A percentile compares a stretch with the other conserved stretches of the same genome.
Evolutionary conservation across 2,113 vertebrate species (phyloP).

Genomic region (Amazona guildingii): DNA sequence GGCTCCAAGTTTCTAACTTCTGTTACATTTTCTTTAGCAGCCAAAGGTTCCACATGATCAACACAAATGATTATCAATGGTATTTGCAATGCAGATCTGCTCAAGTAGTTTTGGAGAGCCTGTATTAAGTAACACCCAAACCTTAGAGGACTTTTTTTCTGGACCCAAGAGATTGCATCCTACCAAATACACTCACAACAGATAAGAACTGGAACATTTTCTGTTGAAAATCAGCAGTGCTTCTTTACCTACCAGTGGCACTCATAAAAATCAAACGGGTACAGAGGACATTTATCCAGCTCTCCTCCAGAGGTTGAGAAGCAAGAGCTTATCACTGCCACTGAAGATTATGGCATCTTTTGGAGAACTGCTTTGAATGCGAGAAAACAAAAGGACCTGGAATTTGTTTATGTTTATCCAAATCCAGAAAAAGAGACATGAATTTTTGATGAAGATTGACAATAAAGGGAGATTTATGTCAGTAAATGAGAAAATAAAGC

Average conservation of each 20-base stretch:
- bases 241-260: not conserved
- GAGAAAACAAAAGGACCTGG: not conserved
- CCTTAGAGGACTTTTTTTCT: not conserved
- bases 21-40: not conserved
- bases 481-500: not conserved
- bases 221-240: not conserved
- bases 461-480: not conserved
- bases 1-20: not conserved
- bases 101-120: not conserved
- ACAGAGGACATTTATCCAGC: not conserved
- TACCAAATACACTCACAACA: not conserved
- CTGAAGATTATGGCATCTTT: not conserved
- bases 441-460: not conserved
- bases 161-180: not conserved
- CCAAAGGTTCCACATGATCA: not conserved
- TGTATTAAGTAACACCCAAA: not conserved
- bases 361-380: not conserved
- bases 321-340: not conserved
- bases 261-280: not conserved
- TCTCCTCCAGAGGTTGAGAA: not conserved
- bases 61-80: not conserved
- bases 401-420: not conserved
- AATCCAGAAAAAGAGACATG: not conserved
- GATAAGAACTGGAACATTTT: not conserved
- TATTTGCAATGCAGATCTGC: not conserved